Conservation (phyloP, 2,888 invertebrate species). For the Heliconius ismenius region DNA sequence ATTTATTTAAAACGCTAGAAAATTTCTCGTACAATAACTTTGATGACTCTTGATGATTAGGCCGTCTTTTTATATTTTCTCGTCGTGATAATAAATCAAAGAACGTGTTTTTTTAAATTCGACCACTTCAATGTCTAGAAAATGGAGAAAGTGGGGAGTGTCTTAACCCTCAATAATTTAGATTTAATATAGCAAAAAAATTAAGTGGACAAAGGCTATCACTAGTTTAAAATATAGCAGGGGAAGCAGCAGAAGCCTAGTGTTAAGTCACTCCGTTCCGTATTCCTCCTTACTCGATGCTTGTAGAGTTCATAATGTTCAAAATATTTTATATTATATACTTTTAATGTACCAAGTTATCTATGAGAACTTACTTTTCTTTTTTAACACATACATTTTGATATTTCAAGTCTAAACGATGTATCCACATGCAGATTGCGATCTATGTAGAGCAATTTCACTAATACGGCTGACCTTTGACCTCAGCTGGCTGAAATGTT, state of each 20-base stretch:
- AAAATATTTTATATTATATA: neutral
- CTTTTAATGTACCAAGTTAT: neutral
- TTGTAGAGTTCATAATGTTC: no score
- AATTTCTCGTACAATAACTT: neutral
- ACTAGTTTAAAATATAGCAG: no score
- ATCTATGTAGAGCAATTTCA: conserved; percentile 2
- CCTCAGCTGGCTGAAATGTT: conserved; percentile 3
- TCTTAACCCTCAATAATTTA: no score
- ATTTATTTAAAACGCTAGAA: neutral
- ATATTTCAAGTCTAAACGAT: neutral
- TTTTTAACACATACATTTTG: neutral
- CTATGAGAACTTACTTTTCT: neutral
- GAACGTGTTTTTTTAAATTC: no score
- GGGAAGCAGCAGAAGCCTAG: neutral
- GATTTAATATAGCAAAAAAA: no score
- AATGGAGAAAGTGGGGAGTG: no score
- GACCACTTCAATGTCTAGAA: no score
- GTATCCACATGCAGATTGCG: neutral
- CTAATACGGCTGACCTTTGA: conserved; percentile 11
- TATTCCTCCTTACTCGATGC: neutral
- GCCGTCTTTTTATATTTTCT: no score
- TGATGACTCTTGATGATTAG: neutral
- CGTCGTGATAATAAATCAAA: no score
- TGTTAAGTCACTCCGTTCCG: neutral
- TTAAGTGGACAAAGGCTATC: no score